Base-by-base conservation (phyloP, 2,113 vertebrate genomes). In the Elachura formosa region DNA sequence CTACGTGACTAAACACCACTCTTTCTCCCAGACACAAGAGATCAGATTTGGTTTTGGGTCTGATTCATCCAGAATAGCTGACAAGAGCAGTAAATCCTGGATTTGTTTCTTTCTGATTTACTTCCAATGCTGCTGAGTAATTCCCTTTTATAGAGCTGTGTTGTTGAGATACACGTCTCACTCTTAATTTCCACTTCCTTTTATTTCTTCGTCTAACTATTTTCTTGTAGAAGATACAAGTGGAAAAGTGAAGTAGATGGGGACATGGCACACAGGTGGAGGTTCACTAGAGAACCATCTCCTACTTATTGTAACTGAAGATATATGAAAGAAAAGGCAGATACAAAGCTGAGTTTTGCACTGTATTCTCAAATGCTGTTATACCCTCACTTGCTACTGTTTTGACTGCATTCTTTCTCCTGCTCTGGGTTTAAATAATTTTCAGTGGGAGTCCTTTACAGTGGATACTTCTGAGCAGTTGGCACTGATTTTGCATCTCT, bases 141-240 rank as follows among this genome's bases (percentile, higher is more conserved):
- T 93, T 96, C 71, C 95, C 94, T 96, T 97, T 95, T 95, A 96
- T 94, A 97, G 95, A 93, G 23, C 66, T 87, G 24, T 62, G 66
- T 62, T 54, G 29, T 48, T 85, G 62, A 89, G 48, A 58, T 81
- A 51, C 8, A 24, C 6, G 18, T 59, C 56, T 85, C 48, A 46
- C 28, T 93, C 52, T 34, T 69, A 26, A 79, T 76, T 93, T 81
- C 88, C 52, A 69, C 38, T 78, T 94, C 54, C 87, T 86, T 67
- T 79, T 67, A 23, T 34, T 95, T 89, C 59, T 55, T 33, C 16
- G 9, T 45, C 48, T 38, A 74, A 58, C 31, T 85, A 4, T 52
- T 87, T 87, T 82, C 52, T 85, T 83, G 41, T 34, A 85, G 55
- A 68, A 89, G 36, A 46, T 20, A 11, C 17, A 59, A 48, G 23